Base-by-base conservation (phyloP, 2,113 vertebrate species). In the Coptodon rendalli region DNA sequence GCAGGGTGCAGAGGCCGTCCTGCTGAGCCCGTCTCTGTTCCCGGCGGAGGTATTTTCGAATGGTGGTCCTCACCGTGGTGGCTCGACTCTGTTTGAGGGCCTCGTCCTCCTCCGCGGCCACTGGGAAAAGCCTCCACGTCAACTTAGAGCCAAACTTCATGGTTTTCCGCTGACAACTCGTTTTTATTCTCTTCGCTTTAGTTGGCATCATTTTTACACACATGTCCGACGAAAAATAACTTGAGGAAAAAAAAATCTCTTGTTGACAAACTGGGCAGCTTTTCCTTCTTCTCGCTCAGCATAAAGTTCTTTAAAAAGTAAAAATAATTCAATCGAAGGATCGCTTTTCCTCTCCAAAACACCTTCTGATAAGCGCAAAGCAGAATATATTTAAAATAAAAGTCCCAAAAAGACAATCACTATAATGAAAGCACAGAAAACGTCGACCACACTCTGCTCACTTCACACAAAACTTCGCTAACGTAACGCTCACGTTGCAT, bases 141-240 rank as follows among this genome's bases (percentile, higher is more conserved):
- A 83, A 2, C 6, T 57, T 85, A 0, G 82, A 45, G 31, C 52
- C 84, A 3, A 43, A 38, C 3, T 78, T 89, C 22, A 31, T 11
- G 40, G 5, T 71, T 89, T 73, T 80, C 5, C 52, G 80, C 2
- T 63, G 38, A 16, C 5, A 80, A 3, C 34, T 24, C 0, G 22
- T 1, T 24, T 91, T 83, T 0, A 45, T 4, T 9, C 19, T 43
- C n/a, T 90, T 89, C 0, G 84, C 7, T 3, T 16, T 89, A 5
- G 50, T 13, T 17, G 87, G 81, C 95, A 95, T 95, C 1, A 13
- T 82, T 14, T 90, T 80, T 1, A 80, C 1, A 71, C 89, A 96
- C 94, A 96, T 96, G 7, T 87, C 94, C 45, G 9, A 83, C 43
- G 3, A 7, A 76, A 80, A 24, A 7, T 1, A 10, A 7, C 7